phyloP scores from a whole-genome alignment of 2,797 vertebrate species.

The Choloepus didactylus region DNA sequence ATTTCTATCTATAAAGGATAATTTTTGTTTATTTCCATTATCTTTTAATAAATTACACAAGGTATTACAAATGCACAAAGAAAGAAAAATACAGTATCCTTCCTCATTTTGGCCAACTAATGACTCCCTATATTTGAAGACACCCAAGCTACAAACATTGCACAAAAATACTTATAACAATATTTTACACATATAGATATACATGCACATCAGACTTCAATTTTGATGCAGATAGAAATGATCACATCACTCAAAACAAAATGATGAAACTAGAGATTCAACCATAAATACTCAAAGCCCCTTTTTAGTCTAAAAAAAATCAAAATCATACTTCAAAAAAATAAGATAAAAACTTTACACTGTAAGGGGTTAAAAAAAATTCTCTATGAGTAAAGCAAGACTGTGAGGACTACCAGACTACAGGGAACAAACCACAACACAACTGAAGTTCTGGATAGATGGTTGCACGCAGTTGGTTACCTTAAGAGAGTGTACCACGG shows the following conservation, averaged over 20 bases:
- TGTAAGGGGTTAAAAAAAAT: constrained; percentile 62
- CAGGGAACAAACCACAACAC: constrained; percentile 80
- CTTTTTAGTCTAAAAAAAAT: constrained; percentile 46
- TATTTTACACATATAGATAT: constrained; percentile 70
- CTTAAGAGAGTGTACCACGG: constrained; percentile 92
- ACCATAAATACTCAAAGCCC: constrained; percentile 45
- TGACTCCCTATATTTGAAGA: constrained; percentile 31
- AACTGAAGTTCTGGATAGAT: constrained; percentile 80
- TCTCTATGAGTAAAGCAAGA: constrained; percentile 76
- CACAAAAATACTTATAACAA: constrained; percentile 66
- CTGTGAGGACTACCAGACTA: constrained; percentile 75
- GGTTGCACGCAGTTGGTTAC: constrained; percentile 85
- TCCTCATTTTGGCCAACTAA: constrained; percentile 36
- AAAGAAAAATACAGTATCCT: constrained; percentile 36
- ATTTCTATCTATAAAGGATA: constrained; percentile 54
- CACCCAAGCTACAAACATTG: constrained; percentile 52
- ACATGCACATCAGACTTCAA: constrained; percentile 80
- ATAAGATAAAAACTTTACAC: constrained; percentile 58
- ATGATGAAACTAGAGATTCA: constrained; percentile 51
- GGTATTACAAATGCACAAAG: background rate
- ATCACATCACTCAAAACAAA: constrained; percentile 77
- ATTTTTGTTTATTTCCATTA: constrained; percentile 27
- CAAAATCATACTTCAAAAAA: constrained; percentile 69
- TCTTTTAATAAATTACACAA: constrained; percentile 2
- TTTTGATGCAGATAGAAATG: constrained; percentile 69